These are phyloP conservation scores for Oncopeltus fasciatus DNA, from an alignment of 1,140 invertebrate genomes.

Conservation along the genomic window DNA sequence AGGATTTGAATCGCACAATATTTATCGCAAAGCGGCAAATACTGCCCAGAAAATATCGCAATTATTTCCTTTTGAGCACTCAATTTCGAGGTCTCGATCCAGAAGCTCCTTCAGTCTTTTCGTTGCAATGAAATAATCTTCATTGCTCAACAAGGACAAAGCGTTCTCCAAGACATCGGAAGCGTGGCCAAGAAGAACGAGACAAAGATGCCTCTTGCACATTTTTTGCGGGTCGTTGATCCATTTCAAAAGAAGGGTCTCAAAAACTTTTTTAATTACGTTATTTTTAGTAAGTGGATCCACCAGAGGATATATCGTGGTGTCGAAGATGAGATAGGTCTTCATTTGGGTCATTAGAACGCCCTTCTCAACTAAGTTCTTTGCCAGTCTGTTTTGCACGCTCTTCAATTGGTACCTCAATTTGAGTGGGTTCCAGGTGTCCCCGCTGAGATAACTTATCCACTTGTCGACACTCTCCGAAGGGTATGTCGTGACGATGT, in stretches of 20 bases:
- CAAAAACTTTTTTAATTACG: background rate
- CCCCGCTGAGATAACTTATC: background rate
- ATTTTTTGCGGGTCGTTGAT: background rate
- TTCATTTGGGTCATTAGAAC: background rate
- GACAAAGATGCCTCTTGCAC: background rate
- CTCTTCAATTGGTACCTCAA: background rate
- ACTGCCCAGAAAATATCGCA: too few relatives aligned
- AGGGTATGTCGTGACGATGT: background rate
- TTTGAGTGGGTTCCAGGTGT: background rate
- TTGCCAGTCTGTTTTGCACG: background rate
- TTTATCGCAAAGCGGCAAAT: too few relatives aligned
- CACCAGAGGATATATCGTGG: background rate
- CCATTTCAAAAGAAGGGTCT: background rate
- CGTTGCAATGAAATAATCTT: background rate
- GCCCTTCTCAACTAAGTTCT: constrained; percentile 1
- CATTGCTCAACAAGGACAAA: background rate
- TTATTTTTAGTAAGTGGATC: background rate
- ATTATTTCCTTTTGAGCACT: too few relatives aligned
- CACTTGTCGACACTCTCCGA: background rate
- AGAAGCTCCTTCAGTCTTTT: background rate
- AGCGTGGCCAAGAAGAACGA: background rate
- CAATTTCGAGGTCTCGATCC: too few relatives aligned
- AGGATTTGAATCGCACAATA: too few relatives aligned
- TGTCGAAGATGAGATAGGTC: background rate
- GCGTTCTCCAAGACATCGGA: constrained; percentile 1